Evolutionary conservation across 2,888 invertebrate species (phyloP), one percentile per base, ranked within the genome.

Genomic region (Pediacus dermestoides): DNA sequence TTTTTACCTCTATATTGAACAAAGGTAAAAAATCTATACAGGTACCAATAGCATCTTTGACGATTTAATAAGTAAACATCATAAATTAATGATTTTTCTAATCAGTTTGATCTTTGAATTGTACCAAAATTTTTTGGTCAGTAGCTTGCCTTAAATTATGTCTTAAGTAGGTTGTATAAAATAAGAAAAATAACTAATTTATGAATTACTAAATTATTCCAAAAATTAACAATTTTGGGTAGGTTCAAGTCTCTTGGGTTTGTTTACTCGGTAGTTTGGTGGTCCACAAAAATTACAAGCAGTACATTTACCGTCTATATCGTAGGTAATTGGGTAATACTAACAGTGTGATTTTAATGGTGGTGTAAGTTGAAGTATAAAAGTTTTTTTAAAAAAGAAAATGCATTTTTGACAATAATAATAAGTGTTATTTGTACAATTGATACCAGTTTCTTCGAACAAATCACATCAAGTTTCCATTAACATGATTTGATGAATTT

Each of bases 241-340:
- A 30, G 16, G 7, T 27, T 13, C 10, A 42, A 50, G 50, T 48
- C 45, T 48, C 39, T 44, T 46, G 27, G 41, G 40, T 44, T 28
- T 28, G 3, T 26, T 4, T 32, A 26, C 45, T 45, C 30, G 39
- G 43, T 45, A 35, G 30, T 40, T 48, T 46, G 52, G 53, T 62
- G 64, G 64, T 64, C 64, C 64, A 61, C 64, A 60, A 50, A 57
- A 58, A 61, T 60, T 61, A 51, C 57, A 57, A 48, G 56, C 58
- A 60, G 57, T 59, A 57, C 57, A 46, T 53, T 50, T 38, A 45
- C 27, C 40, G 44, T 42, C 36, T 44, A 48, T 23, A 16, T 33
- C 26, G 30, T 28, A 27, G n/a, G n/a, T n/a, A n/a, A n/a, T 22
- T 28, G 26, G 22, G 16, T 30, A 23, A n/a, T 13, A 21, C 31